A percentile compares a stretch with the other conserved stretches of the same genome.
Evolutionary conservation across 2,113 vertebrate genomes (phyloP).

Genomic region (Micromys minutus): DNA sequence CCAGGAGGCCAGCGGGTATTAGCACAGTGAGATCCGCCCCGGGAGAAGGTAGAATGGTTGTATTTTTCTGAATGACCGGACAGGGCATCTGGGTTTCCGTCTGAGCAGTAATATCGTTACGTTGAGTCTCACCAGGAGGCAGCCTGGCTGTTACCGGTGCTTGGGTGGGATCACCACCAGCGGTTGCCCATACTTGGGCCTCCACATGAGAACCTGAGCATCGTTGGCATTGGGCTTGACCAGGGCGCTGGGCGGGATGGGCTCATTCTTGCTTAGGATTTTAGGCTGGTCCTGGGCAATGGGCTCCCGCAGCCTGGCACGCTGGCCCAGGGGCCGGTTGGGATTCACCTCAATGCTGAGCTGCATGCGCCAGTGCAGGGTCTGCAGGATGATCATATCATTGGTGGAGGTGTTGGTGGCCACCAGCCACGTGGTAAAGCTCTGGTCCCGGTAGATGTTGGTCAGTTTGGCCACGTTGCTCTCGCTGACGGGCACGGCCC

Average conservation of each 20-base stretch:
- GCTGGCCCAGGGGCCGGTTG: conserved; percentile 90
- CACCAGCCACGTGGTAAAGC: conserved; percentile 98
- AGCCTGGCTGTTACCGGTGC: conserved; percentile 84
- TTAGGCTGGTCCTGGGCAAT: conserved; percentile 93
- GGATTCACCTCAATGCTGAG: conserved; percentile 95
- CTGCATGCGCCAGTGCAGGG: conserved; percentile 96
- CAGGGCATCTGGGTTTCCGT: conserved; percentile 76
- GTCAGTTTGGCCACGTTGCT: conserved; percentile 95
- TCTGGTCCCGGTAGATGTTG: conserved; percentile 95
- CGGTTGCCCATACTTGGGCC: conserved; percentile 91
- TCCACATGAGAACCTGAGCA: conserved; percentile 99
- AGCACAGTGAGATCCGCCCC: conserved; percentile 95
- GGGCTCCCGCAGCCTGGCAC: conserved; percentile 92
- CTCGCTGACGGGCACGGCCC: conserved; percentile 96
- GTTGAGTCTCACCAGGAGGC: conserved; percentile 57
- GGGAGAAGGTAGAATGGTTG: conserved; percentile 94
- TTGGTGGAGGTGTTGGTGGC: conserved; percentile 92
- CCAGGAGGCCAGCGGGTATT: conserved; percentile 76
- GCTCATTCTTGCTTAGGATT: conserved; percentile 93
- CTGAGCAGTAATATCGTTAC: conserved; percentile 48
- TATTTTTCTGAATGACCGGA: conserved; percentile 85
- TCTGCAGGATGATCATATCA: conserved; percentile 94
- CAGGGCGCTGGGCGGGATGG: conserved; percentile 94
- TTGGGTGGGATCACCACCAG: conserved; percentile 97
- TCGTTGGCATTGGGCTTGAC: conserved; percentile 99